Percentiles rank a stretch among this genome's conserved stretches.
Evolutionary conservation across 1,140 invertebrate genomes (phyloP).

Genomic region (Araneus ventricosus): DNA sequence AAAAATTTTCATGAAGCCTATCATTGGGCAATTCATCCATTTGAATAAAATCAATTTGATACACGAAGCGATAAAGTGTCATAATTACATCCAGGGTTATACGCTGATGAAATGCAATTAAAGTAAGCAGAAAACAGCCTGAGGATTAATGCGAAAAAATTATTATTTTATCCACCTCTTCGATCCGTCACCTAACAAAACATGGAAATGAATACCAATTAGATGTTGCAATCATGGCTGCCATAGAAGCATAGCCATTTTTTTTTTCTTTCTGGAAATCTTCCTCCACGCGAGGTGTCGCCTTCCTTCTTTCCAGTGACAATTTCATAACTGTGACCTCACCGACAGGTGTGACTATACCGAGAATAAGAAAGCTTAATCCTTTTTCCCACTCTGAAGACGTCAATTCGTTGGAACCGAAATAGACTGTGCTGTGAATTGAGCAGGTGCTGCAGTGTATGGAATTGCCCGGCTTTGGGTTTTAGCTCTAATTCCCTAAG

Average conservation of each 20-base stretch:
- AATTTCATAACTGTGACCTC: slow-evolving; percentile 38
- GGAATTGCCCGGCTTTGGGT: neutral
- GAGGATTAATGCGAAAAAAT: neutral
- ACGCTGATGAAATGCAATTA: neutral
- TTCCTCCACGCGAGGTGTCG: neutral
- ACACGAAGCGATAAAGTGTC: neutral
- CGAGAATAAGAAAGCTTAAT: neutral
- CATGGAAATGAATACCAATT: neutral
- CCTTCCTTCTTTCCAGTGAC: slow-evolving; percentile 12
- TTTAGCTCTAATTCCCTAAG: neutral
- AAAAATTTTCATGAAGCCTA: no score
- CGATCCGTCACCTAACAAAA: neutral
- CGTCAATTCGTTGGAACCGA: neutral
- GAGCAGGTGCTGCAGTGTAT: neutral
- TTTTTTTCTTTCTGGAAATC: no score
- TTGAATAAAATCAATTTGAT: neutral
- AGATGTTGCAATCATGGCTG: neutral
- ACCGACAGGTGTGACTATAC: slow-evolving; percentile 28
- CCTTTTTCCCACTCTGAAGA: neutral
- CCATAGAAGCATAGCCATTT: neutral
- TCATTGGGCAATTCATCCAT: no score
- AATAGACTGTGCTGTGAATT: slow-evolving; percentile 6
- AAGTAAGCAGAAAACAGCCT: neutral
- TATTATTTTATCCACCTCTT: neutral
- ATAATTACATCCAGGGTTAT: neutral